Conservation (phyloP, 2,113 vertebrate genomes). For the Aptenodytes patagonicus region DNA sequence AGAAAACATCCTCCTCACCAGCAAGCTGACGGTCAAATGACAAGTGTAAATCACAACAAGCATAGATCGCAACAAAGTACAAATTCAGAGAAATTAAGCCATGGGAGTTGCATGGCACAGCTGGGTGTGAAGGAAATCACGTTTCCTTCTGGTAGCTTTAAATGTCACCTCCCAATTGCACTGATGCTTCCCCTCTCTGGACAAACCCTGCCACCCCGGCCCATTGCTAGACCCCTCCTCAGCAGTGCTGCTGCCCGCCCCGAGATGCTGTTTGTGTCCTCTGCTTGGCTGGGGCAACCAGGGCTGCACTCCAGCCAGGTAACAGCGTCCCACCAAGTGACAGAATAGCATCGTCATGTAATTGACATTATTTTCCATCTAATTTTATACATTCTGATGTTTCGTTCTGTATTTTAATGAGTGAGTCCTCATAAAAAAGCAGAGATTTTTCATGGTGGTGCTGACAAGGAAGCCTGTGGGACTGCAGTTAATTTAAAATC, state of each 20-base stretch:
- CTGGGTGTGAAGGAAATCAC: no score
- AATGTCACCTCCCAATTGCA: neutral
- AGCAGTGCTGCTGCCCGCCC: neutral
- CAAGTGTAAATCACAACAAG: neutral
- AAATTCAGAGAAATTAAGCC: no score
- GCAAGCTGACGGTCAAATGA: neutral
- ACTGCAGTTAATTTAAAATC: neutral
- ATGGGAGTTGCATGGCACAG: fast-evolving
- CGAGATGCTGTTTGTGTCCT: fast-evolving
- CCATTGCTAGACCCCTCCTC: neutral
- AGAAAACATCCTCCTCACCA: neutral
- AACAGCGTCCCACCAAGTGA: fast-evolving
- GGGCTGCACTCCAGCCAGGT: neutral
- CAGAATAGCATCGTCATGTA: neutral
- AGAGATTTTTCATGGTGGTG: neutral
- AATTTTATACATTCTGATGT: neutral
- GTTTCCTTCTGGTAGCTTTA: neutral
- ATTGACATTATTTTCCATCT: neutral
- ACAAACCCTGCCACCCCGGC: neutral
- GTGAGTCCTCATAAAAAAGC: neutral
- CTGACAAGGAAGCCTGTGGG: neutral
- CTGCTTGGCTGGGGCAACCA: neutral
- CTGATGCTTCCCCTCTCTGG: fast-evolving
- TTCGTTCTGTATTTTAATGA: neutral
- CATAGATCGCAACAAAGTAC: fast-evolving